Evolutionary conservation across 2,888 invertebrate genomes (phyloP).

Genomic region (Ectemnius continuus): DNA sequence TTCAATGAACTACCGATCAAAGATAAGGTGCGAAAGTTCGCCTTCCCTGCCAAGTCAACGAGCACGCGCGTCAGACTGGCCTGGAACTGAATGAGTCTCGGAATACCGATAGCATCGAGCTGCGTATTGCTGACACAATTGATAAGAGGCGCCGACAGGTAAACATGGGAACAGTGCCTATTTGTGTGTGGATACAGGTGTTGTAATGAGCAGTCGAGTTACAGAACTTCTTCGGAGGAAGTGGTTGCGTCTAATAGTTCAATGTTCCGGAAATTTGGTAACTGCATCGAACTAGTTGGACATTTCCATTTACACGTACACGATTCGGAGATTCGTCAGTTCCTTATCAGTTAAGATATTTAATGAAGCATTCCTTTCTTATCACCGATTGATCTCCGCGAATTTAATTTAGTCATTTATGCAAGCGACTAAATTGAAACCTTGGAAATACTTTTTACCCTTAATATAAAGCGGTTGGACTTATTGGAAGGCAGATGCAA

Average conservation of each 20-base stretch:
- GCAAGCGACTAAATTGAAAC: too few species aligned
- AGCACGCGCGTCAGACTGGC: conserved; percentile 30
- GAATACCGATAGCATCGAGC: conserved; percentile 48
- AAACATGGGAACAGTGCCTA: conserved; percentile 16
- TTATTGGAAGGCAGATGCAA: too few species aligned
- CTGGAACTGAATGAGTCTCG: conserved; percentile 31
- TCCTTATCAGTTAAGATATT: conserved; percentile 7
- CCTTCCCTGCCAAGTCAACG: conserved; percentile 2
- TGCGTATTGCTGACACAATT: conserved; percentile 41
- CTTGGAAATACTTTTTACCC: too few species aligned
- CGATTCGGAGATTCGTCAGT: neutral
- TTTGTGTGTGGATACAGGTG: conserved; percentile 13
- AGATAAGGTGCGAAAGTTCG: conserved; percentile 15
- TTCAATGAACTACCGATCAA: neutral
- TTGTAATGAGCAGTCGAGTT: neutral
- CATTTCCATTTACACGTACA: neutral
- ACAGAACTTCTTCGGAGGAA: too few species aligned
- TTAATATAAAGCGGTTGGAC: too few species aligned
- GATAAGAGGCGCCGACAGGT: conserved; percentile 44
- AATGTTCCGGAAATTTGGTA: too few species aligned
- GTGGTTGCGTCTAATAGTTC: too few species aligned
- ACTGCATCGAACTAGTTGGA: too few species aligned
- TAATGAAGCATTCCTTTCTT: conserved; percentile 17
- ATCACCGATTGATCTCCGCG: neutral
- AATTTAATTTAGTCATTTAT: neutral